Evolutionary conservation across 2,888 invertebrate species (phyloP), one percentile per base, ranked within the genome.

Genomic region (Mimas tiliae): DNA sequence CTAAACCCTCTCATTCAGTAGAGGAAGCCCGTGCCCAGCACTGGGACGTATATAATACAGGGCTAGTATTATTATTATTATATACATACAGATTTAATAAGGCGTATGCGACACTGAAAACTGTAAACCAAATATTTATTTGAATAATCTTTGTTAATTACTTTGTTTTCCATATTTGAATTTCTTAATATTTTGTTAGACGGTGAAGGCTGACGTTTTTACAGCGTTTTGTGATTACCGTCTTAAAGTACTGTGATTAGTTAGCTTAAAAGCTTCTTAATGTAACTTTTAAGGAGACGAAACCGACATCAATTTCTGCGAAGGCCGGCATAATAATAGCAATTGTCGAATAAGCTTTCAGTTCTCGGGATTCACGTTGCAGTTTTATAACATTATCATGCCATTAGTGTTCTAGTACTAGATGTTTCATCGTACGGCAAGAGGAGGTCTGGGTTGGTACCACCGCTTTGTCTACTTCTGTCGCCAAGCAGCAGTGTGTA

Each of bases 181-280:
- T 53, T 34, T 53, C 14, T 4, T n/a, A 34, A 34, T 53, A 53
- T 34, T 34, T 33, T 33, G 27, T n/a, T 8, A 53, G 34, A 14
- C 53, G n/a, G n/a, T n/a, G n/a, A 53, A 53, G 33, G n/a, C 33
- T 53, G 27, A n/a, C 34, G n/a, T 34, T 53, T 27, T 53, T 53
- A n/a, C 8, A 14, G 14, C n/a, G 33, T 53, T 53, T 53, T 34
- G 33, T 33, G 14, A 34, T 34, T n/a, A 53, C n/a, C n/a, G 53
- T 8, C 53, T 33, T 33, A 53, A 53, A 53, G 33, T 34, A n/a
- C 33, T 34, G 33, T 53, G n/a, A 53, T 53, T 34, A 34, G 52
- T 21, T 52, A 12, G 33, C 33, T n/a, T 53, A 34, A 53, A 53
- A 53, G 53, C 53, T 33, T 53, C 53, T 53, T 34, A 53, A 34